These are phyloP conservation scores for Gambelia wislizenii DNA, from an alignment of 2,797 vertebrate species.

Conservation along the genomic window DNA sequence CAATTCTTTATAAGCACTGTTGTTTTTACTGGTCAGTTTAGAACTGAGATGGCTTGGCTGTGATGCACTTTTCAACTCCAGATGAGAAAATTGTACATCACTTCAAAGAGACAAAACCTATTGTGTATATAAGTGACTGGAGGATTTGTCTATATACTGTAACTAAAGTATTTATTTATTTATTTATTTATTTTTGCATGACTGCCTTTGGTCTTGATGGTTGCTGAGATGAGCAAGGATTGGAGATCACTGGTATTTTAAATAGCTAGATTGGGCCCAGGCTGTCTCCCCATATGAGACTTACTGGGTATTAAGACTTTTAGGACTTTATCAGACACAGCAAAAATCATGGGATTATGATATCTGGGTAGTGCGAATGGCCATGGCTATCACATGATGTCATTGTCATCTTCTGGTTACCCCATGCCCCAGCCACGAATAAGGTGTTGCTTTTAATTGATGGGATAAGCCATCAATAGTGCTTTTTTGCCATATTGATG, in stretches of 20 bases:
- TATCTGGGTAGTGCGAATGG: no score
- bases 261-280: not conserved
- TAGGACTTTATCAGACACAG: no score
- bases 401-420: no score
- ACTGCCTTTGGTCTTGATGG: not conserved
- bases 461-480: no score
- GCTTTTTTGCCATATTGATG: no score
- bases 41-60: not conserved
- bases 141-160: not conserved
- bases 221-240: not conserved
- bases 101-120: not conserved
- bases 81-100: not conserved
- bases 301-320: not conserved
- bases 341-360: no score
- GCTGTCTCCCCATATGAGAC: not conserved
- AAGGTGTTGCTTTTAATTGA: no score
- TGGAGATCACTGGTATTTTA: not conserved
- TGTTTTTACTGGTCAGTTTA: not conserved
- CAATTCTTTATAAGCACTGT: not conserved
- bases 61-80: fast-evolving
- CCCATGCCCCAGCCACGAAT: no score
- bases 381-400: no score
- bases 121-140: not conserved
- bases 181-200: not conserved
- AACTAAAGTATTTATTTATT: conserved; percentile 22